Conservation (phyloP, 2,113 vertebrate species). For the Datnioides undecimradiatus region DNA sequence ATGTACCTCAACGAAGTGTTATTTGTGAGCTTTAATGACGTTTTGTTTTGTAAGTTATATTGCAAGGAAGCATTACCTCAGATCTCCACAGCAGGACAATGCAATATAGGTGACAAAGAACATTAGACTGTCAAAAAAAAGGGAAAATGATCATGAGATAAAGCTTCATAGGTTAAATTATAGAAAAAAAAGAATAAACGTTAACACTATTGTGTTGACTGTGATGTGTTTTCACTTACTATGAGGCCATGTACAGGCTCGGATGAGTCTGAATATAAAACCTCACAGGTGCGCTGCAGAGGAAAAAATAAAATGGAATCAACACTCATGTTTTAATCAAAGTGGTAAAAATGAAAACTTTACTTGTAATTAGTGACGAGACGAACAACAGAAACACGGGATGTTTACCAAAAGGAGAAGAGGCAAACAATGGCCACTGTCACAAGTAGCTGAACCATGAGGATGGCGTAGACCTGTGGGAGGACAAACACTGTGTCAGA, state of each 20-base stretch:
- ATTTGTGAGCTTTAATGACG: neutral
- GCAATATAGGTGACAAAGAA: constrained; percentile 93
- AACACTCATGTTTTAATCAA: neutral
- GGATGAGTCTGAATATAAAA: constrained; percentile 91
- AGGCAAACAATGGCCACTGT: constrained; percentile 88
- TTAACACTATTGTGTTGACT: neutral
- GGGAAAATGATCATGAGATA: neutral
- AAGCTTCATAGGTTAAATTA: neutral
- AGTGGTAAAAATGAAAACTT: neutral
- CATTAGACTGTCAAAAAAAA: constrained; percentile 82
- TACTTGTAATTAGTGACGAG: no score
- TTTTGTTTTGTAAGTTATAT: neutral
- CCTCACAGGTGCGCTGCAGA: constrained; percentile 88
- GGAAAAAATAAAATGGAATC: neutral
- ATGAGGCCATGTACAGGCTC: constrained; percentile 91
- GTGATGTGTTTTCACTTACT: constrained; percentile 86
- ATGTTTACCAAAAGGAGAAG: constrained; percentile 95
- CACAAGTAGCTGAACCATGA: constrained; percentile 90
- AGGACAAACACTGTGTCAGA: constrained; percentile 13
- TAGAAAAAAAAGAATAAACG: no score
- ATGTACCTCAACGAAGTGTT: neutral
- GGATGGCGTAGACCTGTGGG: constrained; percentile 92
- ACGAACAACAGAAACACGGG: no score
- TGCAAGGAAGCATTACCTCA: constrained; percentile 58
- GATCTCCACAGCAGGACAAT: constrained; percentile 89